Evolutionary conservation across 2,113 vertebrate genomes (phyloP), one percentile per base, ranked within the genome.

Genomic region (Indri indri): DNA sequence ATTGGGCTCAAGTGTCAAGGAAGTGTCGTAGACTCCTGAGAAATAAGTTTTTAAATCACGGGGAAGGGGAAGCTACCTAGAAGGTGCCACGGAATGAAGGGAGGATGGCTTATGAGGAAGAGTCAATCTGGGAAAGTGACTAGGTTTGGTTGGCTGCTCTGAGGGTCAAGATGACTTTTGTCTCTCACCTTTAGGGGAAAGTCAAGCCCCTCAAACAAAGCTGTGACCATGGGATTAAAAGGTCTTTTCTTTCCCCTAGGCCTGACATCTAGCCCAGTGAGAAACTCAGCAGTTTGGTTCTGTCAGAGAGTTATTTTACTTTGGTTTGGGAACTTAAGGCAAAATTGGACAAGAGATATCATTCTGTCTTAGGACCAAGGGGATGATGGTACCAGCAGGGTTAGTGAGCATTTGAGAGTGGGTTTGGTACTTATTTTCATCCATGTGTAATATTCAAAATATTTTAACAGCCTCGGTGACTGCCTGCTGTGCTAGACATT

Each of bases 21-120:
- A 96, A 84, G 9, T 47, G 1, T 47, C 11, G 6, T 71, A 27
- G 50, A 84, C 13, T 66, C 52, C 34, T 65, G 76, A 80, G 54
- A 94, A 95, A 96, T 83, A 74, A 70, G 1, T 92, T 94, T 89
- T 61, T 59, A 92, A 92, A 71, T 81, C 76, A 40, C 3, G 30
- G 5, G 14, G 9, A 82, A 17, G 74, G 50, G 73, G 50, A 82
- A 88, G n/a, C 37, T 47, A 10, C 25, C 4, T 61, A 18, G 65
- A 4, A 70, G 12, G 34, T 45, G 25, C 40, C 32, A 30, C 37
- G n/a, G 25, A 70, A 87, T 30, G 34, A 45, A 61, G 14, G 47
- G 6, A 79, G 4, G 32, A 40, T 80, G 50, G n/a, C 34, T 91
- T 7, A 22, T 68, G 50, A 87, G n/a, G 23, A 94, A 88, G 34